These are phyloP conservation scores for Dipodomys ordii DNA, from an alignment of 2,113 vertebrate species.

Conservation along the genomic window DNA sequence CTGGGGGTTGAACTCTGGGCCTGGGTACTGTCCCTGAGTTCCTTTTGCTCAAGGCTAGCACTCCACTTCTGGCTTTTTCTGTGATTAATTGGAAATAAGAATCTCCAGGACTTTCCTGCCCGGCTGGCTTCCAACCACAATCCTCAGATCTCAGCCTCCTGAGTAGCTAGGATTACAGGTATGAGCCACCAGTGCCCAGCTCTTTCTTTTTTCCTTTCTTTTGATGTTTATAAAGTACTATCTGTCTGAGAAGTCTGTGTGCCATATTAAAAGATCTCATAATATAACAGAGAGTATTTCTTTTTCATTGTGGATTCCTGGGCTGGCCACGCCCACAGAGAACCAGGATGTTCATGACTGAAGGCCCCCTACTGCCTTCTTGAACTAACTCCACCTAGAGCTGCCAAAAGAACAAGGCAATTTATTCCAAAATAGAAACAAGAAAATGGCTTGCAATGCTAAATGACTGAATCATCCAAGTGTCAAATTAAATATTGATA, in stretches of 20 bases:
- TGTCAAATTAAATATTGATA: slow-evolving; percentile 75
- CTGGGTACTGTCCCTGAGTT: too few relatives aligned
- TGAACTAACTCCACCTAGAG: background rate
- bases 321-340: background rate
- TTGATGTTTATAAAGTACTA: background rate
- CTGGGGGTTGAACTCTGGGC: too few relatives aligned
- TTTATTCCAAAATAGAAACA: slow-evolving; percentile 68
- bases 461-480: slow-evolving; percentile 35
- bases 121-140: too few relatives aligned
- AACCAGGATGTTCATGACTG: fast-evolving
- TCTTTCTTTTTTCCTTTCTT: background rate
- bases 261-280: background rate
- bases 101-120: too few relatives aligned
- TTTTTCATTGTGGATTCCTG: fast-evolving
- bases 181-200: too few relatives aligned
- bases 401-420: slow-evolving; percentile 11
- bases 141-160: too few relatives aligned
- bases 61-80: too few relatives aligned
- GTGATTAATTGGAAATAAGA: too few relatives aligned
- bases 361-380: background rate
- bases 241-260: background rate
- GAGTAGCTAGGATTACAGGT: too few relatives aligned
- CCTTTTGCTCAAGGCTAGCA: too few relatives aligned
- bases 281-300: background rate
- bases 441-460: slow-evolving; percentile 45